phyloP scores from a whole-genome alignment of 53 echinoderm and acorn worm species.

The Pentamera pediparva region DNA sequence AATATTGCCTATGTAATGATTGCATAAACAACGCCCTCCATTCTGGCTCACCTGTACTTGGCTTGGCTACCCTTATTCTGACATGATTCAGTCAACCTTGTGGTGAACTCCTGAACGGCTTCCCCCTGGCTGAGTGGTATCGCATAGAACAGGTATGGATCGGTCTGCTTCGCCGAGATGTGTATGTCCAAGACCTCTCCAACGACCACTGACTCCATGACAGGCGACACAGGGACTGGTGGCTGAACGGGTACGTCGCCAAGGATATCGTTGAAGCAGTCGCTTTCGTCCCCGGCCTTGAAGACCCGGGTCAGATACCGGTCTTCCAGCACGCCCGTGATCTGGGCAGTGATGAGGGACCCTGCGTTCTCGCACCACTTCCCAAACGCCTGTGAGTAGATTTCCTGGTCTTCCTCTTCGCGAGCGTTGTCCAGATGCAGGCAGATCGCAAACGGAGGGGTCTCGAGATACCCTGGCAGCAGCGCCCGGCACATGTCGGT shows the following conservation, averaged over 20 bases:
- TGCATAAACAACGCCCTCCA: too few relatives aligned
- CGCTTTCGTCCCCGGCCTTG: neutral
- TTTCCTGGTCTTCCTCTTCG: neutral
- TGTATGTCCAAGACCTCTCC: neutral
- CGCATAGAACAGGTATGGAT: constrained; percentile 15
- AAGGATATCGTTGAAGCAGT: neutral
- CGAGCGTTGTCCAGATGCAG: neutral
- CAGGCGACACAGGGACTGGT: neutral
- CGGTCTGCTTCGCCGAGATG: neutral
- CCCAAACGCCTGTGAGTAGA: neutral
- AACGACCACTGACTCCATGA: neutral
- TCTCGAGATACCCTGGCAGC: neutral
- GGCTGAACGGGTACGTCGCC: neutral
- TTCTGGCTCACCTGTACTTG: too few relatives aligned
- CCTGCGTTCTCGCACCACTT: neutral
- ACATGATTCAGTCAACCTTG: too few relatives aligned
- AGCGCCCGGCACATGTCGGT: neutral
- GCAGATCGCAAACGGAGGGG: neutral
- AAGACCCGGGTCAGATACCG: constrained; percentile 1
- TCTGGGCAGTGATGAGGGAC: neutral
- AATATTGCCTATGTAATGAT: too few relatives aligned
- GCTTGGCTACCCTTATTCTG: too few relatives aligned
- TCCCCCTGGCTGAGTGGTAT: neutral
- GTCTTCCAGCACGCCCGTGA: neutral
- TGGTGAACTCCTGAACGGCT: too few relatives aligned